Base-by-base conservation (phyloP, 2,113 vertebrate species). In the Upupa epops region DNA sequence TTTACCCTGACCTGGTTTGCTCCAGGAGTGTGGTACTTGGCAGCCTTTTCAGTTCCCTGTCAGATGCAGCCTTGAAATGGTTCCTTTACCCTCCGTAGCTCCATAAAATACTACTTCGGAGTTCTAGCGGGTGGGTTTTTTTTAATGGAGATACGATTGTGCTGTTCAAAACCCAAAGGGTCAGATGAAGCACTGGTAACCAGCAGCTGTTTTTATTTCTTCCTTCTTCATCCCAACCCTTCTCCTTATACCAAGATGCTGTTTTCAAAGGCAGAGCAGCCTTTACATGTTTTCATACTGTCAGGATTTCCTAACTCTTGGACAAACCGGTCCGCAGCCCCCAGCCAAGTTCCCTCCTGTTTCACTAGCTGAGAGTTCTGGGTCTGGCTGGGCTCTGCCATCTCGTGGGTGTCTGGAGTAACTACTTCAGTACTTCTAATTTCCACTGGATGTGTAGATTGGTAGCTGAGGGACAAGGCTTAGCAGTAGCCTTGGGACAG, bases 331-430 rank as follows among this genome's bases (percentile, higher is more conserved):
- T 42, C 40, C 11, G 40, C 40, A 42, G 15, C 15, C 40, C 40
- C 40, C 40, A 42, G 40, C 15, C 40, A 42, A 15, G 40, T 42
- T 42, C 40, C 15, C 40, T 42, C 40, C 40, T 11, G 40, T 42
- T 42, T 42, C 40, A 42, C 11, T 15, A 42, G 40, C 40, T 11
- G 40, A 42, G 40, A 15, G 40, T 15, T 42, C 40, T 42, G n/a
- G n/a, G 11, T 42, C 40, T 42, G 40, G 40, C 86, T 59, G 55
- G 10, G 64, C 89, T 71, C 88, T 95, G 96, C 96, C 96, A 93
- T 63, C 95, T 96, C 64, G 63, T 94, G 96, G 96, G 37, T 32
- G 42, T 37, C 5, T 19, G 61, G 6, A 52, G 42, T 68, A 69
- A 93, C 64, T 93, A 29, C 89, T 45, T 9, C 68, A 5, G 18